Conservation (phyloP, 2,888 invertebrate species). For the Andrena trimmerana region DNA sequence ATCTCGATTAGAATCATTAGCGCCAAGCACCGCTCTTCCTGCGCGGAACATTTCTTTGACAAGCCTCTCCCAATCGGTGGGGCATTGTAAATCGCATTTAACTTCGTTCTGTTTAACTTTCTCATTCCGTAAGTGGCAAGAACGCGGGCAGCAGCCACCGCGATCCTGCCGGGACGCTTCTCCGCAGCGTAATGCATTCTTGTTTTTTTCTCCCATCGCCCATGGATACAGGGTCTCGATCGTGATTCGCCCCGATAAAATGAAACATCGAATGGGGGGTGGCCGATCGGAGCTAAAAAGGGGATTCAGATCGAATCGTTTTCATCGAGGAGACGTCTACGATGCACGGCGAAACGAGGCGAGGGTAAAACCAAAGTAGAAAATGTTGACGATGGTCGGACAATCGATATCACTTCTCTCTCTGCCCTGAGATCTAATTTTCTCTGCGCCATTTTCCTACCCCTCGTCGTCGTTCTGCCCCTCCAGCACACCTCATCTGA, state of each 20-base stretch:
- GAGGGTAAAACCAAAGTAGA: slow-evolving; percentile 25
- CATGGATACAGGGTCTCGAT: slow-evolving; percentile 4
- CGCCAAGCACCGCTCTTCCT: background rate
- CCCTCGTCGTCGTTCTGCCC: background rate
- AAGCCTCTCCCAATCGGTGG: slow-evolving; percentile 5
- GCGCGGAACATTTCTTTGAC: slow-evolving; percentile 17
- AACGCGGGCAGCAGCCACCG: background rate
- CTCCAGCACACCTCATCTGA: background rate
- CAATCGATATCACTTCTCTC: slow-evolving; percentile 42
- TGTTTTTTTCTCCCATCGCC: background rate
- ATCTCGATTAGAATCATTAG: slow-evolving; percentile 42
- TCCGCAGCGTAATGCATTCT: background rate
- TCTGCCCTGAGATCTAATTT: slow-evolving; percentile 10
- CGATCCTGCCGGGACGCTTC: background rate
- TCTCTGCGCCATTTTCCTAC: slow-evolving; percentile 10
- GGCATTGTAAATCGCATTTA: slow-evolving; percentile 42
- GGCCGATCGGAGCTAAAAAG: slow-evolving; percentile 34
- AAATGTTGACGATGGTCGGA: slow-evolving; percentile 39
- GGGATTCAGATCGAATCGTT: slow-evolving; percentile 43
- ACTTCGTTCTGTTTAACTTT: slow-evolving; percentile 19
- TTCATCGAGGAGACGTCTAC: slow-evolving; percentile 26
- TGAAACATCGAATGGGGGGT: slow-evolving; percentile 19
- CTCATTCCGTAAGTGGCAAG: background rate
- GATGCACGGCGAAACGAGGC: slow-evolving; percentile 22
- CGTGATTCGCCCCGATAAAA: slow-evolving; percentile 30